phyloP scores from a whole-genome alignment of 2,113 vertebrate genomes.

The Hyperopisus bebe region DNA sequence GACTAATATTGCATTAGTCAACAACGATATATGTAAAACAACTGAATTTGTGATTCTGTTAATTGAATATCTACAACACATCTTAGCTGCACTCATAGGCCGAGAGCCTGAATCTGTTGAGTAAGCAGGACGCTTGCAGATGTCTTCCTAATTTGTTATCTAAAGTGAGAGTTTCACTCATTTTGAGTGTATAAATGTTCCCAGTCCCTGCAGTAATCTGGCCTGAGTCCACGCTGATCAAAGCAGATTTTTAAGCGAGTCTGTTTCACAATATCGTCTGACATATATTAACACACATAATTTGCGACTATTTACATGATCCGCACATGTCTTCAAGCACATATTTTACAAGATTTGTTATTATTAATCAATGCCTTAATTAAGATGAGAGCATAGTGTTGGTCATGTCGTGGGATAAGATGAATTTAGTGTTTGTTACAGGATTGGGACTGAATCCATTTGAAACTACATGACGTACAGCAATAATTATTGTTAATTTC shows the following conservation, averaged over 20 bases:
- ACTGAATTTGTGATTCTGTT: background rate
- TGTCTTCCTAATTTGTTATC: background rate
- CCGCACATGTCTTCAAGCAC: background rate
- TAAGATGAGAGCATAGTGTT: background rate
- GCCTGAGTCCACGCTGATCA: conserved; percentile 14
- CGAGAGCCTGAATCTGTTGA: background rate
- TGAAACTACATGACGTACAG: background rate
- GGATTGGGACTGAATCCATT: background rate
- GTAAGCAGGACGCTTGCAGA: conserved; percentile 2
- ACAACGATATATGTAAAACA: background rate
- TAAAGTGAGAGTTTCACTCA: background rate
- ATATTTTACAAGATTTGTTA: background rate
- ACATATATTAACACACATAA: background rate
- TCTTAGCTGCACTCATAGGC: background rate
- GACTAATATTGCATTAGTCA: background rate
- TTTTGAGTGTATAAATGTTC: background rate
- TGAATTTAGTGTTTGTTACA: background rate
- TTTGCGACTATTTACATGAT: conserved; percentile 15
- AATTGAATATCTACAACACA: background rate
- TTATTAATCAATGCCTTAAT: background rate
- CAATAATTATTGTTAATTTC: background rate
- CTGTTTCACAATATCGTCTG: conserved; percentile 7
- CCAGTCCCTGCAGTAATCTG: conserved; percentile 2
- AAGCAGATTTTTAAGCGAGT: conserved; percentile 12
- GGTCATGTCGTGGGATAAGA: background rate